Evolutionary conservation across 2,888 invertebrate genomes (phyloP).

Genomic region (Oxyteleia sp.): DNA sequence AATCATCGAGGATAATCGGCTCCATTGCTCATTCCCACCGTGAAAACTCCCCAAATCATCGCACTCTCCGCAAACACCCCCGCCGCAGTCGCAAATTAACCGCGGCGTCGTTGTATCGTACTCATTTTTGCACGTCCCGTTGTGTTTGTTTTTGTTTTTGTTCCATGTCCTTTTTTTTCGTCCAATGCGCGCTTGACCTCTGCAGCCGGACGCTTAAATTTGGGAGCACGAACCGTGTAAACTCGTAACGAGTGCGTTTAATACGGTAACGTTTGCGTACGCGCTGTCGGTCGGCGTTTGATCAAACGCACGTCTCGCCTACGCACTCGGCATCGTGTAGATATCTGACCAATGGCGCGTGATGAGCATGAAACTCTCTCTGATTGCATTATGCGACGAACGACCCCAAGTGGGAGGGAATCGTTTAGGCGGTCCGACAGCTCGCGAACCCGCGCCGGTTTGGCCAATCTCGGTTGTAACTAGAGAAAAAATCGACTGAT

Average conservation of each 20-base stretch:
- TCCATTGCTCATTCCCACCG: no score
- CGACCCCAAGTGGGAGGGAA: conserved; percentile 67
- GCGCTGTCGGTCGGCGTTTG: conserved; percentile 81
- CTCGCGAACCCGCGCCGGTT: conserved; percentile 62
- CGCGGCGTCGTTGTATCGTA: no score
- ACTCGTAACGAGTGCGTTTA: conserved; percentile 74
- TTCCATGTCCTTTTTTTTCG: no score
- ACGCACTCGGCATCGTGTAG: conserved; percentile 84
- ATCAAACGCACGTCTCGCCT: conserved; percentile 87
- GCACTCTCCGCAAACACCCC: no score
- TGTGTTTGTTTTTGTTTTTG: no score
- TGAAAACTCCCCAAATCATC: no score
- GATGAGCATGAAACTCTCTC: conserved; percentile 76
- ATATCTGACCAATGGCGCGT: conserved; percentile 77
- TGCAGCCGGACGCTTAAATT: conserved; percentile 66
- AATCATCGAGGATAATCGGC: no score
- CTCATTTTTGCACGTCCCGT: no score
- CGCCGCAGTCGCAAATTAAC: no score
- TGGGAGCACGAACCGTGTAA: conserved; percentile 72
- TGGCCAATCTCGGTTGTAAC: conserved; percentile 60
- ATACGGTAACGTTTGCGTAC: conserved; percentile 73
- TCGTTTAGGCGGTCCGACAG: conserved; percentile 69
- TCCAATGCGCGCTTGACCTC: conserved; percentile 65
- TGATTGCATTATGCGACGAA: conserved; percentile 75
- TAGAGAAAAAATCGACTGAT: conserved; percentile 65